These are phyloP conservation scores for Clistopyga incitator DNA, from an alignment of 2,888 invertebrate species.

Conservation along the genomic window DNA sequence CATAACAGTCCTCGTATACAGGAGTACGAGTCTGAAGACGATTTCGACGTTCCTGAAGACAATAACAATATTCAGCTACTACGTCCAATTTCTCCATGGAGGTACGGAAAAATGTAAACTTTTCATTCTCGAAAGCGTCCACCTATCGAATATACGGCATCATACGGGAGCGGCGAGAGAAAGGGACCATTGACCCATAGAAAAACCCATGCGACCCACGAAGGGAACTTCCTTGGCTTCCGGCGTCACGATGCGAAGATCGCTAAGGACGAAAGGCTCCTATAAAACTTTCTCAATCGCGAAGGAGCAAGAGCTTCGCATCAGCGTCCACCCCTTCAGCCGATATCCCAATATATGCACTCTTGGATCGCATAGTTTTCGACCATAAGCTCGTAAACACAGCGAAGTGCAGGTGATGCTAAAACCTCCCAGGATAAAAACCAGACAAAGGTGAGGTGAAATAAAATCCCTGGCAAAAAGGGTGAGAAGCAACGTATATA, in stretches of 20 bases:
- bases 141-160: constrained; percentile 27
- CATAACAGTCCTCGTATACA: constrained; percentile 18
- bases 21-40: constrained; percentile 35
- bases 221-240: constrained; percentile 37
- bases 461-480: not conserved
- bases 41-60: constrained; percentile 15
- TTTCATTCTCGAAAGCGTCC: constrained; percentile 18
- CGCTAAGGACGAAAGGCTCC: constrained; percentile 41
- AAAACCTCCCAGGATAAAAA: not conserved
- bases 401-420: not conserved
- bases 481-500: not conserved
- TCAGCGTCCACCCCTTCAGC: constrained; percentile 37
- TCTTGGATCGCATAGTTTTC: constrained; percentile 39
- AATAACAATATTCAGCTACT: constrained; percentile 32
- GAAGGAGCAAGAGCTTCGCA: constrained; percentile 19
- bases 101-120: constrained; percentile 29
- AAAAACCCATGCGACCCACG: constrained; percentile 43
- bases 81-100: constrained; percentile 18
- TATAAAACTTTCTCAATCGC: constrained; percentile 63
- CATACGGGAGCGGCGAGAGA: constrained; percentile 29
- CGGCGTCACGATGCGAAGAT: constrained; percentile 27
- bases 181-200: constrained; percentile 55
- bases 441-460: not conserved
- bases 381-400: constrained; percentile 53
- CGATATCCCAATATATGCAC: constrained; percentile 17